Percentiles rank a stretch among this genome's conserved stretches.
These are phyloP conservation scores for Karalla daura DNA, from an alignment of 2,797 vertebrate species.

Conservation along the genomic window DNA sequence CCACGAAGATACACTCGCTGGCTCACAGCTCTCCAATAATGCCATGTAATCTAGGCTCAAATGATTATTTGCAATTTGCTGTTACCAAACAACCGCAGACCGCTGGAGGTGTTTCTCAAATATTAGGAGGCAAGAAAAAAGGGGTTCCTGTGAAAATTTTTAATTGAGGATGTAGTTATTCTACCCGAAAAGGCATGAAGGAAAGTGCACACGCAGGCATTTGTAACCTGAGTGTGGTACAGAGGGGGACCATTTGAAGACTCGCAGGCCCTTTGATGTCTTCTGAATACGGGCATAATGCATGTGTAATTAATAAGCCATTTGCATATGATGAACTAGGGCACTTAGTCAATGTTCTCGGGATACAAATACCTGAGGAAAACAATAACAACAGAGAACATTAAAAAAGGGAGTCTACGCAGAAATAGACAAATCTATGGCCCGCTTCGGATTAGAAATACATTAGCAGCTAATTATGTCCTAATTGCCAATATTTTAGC, in stretches of 20 bases:
- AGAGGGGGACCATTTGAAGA: conserved; percentile 82
- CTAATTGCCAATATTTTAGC: conserved; percentile 99
- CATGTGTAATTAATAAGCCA: conserved; percentile 99
- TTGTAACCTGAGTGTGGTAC: conserved; percentile 80
- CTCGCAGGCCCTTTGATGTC: conserved; percentile 90
- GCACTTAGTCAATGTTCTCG: conserved; percentile 98
- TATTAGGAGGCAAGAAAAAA: conserved; percentile 88
- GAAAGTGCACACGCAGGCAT: conserved; percentile 84
- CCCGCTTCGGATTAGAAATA: conserved; percentile 98
- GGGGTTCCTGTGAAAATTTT: conserved; percentile 91
- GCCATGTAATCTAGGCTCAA: conserved; percentile 62
- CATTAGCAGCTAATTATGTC: conserved; percentile 99
- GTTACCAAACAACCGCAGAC: conserved; percentile 76
- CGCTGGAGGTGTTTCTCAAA: conserved; percentile 92
- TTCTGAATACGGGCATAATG: conserved; percentile 92
- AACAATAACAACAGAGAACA: conserved; percentile 89
- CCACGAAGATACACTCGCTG: conserved; percentile 24
- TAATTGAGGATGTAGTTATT: conserved; percentile 91
- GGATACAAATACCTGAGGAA: conserved; percentile 98
- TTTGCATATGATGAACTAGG: conserved; percentile 98
- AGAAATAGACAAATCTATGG: conserved; percentile 94
- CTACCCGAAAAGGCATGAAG: conserved; percentile 72
- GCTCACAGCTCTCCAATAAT: conserved; percentile 62
- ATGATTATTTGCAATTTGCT: conserved; percentile 73
- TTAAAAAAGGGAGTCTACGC: conserved; percentile 95